Evolutionary conservation across 1,140 invertebrate species (phyloP), one percentile per base, ranked within the genome.

Genomic region (Zaprionus camerounensis): DNA sequence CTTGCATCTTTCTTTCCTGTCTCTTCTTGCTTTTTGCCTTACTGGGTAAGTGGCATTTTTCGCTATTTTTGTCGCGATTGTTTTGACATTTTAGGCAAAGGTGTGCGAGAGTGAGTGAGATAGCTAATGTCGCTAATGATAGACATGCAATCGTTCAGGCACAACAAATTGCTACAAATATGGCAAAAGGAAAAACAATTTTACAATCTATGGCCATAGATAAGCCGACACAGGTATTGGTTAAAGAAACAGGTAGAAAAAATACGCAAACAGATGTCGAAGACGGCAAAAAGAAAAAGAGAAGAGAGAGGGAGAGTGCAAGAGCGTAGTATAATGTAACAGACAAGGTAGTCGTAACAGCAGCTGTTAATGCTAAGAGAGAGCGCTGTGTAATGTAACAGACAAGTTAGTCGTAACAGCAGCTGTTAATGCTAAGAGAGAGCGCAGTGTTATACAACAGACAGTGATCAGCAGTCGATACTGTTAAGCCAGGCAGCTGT

Each of bases 141-240:
- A 55, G 46, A 71, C 55, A 17, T 24, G 24, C 65, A 78, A 67
- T 81, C 71, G 55, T 49, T 71, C 59, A 81, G 51, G 76, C 71
- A 66, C 56, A 71, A 81, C 78, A 75, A 80, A 80, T 68, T 77
- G 69, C 65, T 49, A 46, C 78, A 74, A 79, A 79, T 65, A 81
- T 76, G 79, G 79, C 67, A 81, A 76, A 71, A 55, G 41, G 51
- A 64, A 75, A 78, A 70, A 49, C 31, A 46, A 61, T 59, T 63
- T 69, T 46, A 70, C 41, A 31, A 62, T 61, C 36, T 66, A 63
- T 65, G 62, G 9, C 28, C 62, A 75, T 46, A 80, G 76, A 78
- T 81, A 81, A 75, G 78, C 26, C 63, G 46, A 20, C 17, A 22
- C 55, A n/a, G 59, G 51, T 77, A 76, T 72, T 44, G 55, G n/a